Percentiles rank a stretch among this genome's conserved stretches.
Evolutionary conservation across 2,797 vertebrate species (phyloP).

Genomic region (Xerus rutilus): DNA sequence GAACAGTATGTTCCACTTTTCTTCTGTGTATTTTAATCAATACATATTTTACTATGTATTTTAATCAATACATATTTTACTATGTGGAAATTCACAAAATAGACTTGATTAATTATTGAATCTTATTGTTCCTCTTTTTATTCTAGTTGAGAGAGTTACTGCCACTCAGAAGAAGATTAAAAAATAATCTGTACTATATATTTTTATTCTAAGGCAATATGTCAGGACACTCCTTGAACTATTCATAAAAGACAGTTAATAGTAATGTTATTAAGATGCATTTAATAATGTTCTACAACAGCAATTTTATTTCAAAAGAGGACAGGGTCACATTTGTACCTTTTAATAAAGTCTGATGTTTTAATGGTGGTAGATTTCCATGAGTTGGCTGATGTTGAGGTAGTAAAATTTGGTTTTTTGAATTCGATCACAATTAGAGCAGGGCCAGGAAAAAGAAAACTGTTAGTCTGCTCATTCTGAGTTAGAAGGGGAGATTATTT

Average conservation of each 20-base stretch:
- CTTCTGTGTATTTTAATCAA: background rate
- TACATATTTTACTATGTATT: too few species aligned
- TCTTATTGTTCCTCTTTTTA: background rate
- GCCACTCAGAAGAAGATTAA: background rate
- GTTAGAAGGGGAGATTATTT: background rate
- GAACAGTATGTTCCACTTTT: background rate
- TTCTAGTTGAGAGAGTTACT: slow-evolving; percentile 37
- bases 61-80: background rate
- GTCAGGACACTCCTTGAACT: slow-evolving; percentile 10
- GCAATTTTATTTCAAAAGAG: slow-evolving; percentile 37
- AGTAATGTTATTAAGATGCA: slow-evolving; percentile 57
- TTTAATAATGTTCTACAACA: slow-evolving; percentile 68
- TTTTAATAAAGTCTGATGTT: slow-evolving; percentile 6
- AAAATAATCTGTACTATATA: background rate
- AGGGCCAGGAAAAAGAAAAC: background rate
- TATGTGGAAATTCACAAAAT: slow-evolving; percentile 1
- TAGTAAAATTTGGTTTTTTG: slow-evolving; percentile 33
- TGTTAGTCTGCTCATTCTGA: background rate
- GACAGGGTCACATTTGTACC: slow-evolving; percentile 14
- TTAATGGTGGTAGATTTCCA: background rate
- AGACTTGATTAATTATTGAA: slow-evolving; percentile 18
- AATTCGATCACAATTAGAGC: slow-evolving; percentile 33
- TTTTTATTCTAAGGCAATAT: slow-evolving; percentile 53
- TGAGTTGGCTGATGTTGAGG: background rate
- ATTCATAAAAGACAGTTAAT: slow-evolving; percentile 21